Evolutionary conservation across 1,140 invertebrate genomes (phyloP).

Genomic region (Bombus difficillimus): DNA sequence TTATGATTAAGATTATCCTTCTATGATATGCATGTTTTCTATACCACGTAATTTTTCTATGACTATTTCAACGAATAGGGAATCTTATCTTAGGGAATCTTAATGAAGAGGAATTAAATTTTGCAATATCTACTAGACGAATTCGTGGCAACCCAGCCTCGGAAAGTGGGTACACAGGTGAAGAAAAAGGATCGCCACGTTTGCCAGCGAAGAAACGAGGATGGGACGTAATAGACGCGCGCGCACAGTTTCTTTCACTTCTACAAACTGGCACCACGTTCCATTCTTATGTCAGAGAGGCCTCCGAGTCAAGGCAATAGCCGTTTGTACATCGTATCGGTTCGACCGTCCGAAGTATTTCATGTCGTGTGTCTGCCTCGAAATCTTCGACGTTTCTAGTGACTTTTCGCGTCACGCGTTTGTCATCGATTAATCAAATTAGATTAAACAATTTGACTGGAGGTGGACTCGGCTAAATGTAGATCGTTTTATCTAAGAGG

Average conservation of each 20-base stretch:
- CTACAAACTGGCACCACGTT: constrained; percentile 31
- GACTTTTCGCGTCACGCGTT: background rate
- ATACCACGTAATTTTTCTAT: too few relatives aligned
- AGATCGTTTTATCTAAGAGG: background rate
- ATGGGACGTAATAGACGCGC: constrained; percentile 30
- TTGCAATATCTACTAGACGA: background rate
- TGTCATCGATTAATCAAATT: background rate
- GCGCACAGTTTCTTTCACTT: constrained; percentile 65
- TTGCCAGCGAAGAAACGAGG: constrained; percentile 40
- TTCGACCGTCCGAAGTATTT: constrained; percentile 24
- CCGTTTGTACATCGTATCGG: constrained; percentile 5
- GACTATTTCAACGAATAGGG: too few relatives aligned
- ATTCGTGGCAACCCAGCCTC: background rate
- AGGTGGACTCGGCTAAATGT: background rate
- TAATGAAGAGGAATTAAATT: background rate
- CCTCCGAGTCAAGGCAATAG: constrained; percentile 43
- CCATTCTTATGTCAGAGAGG: constrained; percentile 47
- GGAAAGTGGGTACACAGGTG: constrained; percentile 18
- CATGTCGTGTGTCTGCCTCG: background rate
- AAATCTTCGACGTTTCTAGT: background rate
- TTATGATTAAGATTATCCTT: too few relatives aligned
- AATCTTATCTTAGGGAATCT: background rate
- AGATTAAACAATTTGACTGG: background rate
- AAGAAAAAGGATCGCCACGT: constrained; percentile 28
- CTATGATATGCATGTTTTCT: too few relatives aligned